Base-by-base conservation (phyloP, 2,797 vertebrate genomes). In the Staurois parvus region DNA sequence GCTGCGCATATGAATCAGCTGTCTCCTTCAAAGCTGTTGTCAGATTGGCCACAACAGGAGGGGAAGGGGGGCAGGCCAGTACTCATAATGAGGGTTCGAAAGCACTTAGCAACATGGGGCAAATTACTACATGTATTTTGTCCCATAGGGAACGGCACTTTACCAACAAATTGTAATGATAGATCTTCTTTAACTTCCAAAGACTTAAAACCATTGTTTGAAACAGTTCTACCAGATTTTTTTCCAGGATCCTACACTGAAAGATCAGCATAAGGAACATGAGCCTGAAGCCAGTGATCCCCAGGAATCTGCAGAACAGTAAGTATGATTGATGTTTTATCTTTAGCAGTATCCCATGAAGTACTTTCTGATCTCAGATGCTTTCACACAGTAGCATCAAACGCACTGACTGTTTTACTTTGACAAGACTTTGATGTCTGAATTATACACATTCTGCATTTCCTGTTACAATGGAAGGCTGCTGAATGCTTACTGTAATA, bases 151-250 rank as follows among this genome's bases (percentile, higher is more conserved):
- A n/a, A n/a, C n/a, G n/a, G n/a, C n/a, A n/a, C n/a, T n/a, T n/a
- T n/a, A n/a, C n/a, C n/a, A n/a, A n/a, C n/a, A n/a, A n/a, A n/a
- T n/a, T n/a, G n/a, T n/a, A n/a, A n/a, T n/a, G n/a, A 37, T 37
- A 37, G 1, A 37, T 10, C 37, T 37, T 12, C 42, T 59, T 42
- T 48, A 4, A 37, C 24, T 69, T 69, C 28, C 29, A 34, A 10
- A 68, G n/a, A n/a, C 28, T 52, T 24, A 78, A n/a, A 72, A 77
- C 45, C 45, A 17, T 56, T 73, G 13, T 48, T 15, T 78, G 29
- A 72, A 13, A 72, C 67, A 86, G 80, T 86, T 86, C 62, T 86
- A 86, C 68, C 79, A 86, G 85, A 86, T 86, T 83, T 86, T 72
- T 48, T 86, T 86, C 40, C 80, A 86, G 80, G 85, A 86, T 8